Evolutionary conservation across 2,888 invertebrate species (phyloP).

Genomic region (Lutraria lutraria): DNA sequence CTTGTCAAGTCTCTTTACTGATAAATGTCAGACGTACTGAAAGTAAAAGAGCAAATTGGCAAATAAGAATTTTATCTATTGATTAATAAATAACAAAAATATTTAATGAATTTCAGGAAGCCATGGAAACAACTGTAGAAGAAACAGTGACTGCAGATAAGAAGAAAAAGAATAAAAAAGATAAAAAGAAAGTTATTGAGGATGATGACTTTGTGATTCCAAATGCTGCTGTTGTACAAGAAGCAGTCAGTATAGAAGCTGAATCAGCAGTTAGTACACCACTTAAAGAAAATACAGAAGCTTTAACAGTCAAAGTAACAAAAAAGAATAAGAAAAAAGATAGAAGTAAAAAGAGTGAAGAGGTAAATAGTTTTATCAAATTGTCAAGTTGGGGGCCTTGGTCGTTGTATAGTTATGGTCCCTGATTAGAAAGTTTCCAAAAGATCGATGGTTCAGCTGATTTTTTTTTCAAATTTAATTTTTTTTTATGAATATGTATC

Average conservation of each 20-base stretch:
- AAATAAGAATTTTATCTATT: too few species aligned
- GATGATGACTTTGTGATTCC: constrained; percentile 62
- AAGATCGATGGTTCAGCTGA: too few species aligned
- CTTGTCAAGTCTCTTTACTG: too few species aligned
- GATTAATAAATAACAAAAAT: neutral
- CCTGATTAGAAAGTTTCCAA: too few species aligned
- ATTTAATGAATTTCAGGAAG: constrained; percentile 50
- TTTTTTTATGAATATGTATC: too few species aligned
- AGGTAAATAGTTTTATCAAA: constrained; percentile 35
- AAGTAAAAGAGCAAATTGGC: too few species aligned
- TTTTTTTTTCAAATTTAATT: too few species aligned
- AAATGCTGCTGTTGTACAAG: constrained; percentile 51
- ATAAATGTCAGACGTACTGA: too few species aligned
- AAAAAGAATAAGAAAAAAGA: constrained; percentile 73
- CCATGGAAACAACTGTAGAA: constrained; percentile 64
- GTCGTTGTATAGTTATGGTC: too few species aligned
- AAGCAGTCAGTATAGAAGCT: constrained; percentile 33
- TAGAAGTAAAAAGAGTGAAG: constrained; percentile 62
- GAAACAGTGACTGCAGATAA: constrained; percentile 48
- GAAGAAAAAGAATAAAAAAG: constrained; percentile 64
- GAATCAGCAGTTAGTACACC: constrained; percentile 33
- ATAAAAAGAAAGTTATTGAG: constrained; percentile 61
- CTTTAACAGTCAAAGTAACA: constrained; percentile 64
- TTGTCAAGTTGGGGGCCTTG: too few species aligned
- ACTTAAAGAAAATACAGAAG: constrained; percentile 50